These are phyloP conservation scores for Ptilorrhoa leucosticta DNA, from an alignment of 2,113 vertebrate species.

Conservation along the genomic window DNA sequence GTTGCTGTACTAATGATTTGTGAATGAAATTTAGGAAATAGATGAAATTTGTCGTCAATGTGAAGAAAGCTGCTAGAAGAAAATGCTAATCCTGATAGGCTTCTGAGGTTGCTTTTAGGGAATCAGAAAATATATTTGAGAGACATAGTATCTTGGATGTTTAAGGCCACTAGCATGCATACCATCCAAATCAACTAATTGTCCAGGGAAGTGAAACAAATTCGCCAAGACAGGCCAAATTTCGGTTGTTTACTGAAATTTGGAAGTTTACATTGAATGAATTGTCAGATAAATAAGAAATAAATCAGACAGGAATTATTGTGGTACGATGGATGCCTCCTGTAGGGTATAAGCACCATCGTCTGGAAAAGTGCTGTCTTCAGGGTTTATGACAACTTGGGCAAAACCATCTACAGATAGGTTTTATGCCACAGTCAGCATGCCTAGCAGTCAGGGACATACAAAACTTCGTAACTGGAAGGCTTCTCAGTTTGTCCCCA, in stretches of 20 bases:
- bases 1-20: not conserved
- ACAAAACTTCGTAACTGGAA: not conserved
- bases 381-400: not conserved
- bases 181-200: not conserved
- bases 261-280: not conserved
- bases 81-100: not conserved
- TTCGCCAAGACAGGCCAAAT: not conserved
- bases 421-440: slow-evolving; percentile 1
- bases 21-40: not conserved
- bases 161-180: not conserved
- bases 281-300: slow-evolving; percentile 11
- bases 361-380: not conserved
- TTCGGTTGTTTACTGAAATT: not conserved
- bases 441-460: not conserved
- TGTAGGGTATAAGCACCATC: not conserved
- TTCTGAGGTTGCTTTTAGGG: not conserved
- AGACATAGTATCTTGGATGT: not conserved
- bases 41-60: not conserved
- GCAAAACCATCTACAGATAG: not conserved
- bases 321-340: not conserved
- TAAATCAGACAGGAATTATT: slow-evolving; percentile 4
- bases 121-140: not conserved
- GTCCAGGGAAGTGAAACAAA: not conserved
- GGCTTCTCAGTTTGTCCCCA: not conserved
- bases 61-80: not conserved